Evolutionary conservation across 1,140 invertebrate species (phyloP).

Genomic region (Drosophila dunni): DNA sequence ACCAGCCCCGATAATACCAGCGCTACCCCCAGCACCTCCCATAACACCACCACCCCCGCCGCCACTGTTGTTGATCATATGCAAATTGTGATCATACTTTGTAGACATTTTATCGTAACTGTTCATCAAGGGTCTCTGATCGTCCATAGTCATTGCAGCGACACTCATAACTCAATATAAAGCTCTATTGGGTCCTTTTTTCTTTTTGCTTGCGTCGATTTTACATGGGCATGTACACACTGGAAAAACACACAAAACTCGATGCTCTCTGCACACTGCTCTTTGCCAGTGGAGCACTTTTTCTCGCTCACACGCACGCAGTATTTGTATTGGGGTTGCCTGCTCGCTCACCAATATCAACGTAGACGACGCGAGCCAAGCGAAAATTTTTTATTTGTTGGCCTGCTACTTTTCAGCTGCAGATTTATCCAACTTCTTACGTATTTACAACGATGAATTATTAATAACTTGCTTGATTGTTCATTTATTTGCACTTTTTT

Average conservation of each 20-base stretch:
- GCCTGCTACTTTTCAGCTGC: conserved; percentile 44
- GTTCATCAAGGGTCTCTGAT: conserved; percentile 84
- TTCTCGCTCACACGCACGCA: conserved; percentile 42
- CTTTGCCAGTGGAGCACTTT: conserved; percentile 50
- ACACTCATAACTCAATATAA: conserved; percentile 80
- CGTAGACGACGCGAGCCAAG: conserved; percentile 55
- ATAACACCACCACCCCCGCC: conserved; percentile 37
- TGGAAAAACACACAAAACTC: conserved; percentile 44
- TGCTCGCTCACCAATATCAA: conserved; percentile 50
- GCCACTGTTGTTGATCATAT: conserved; percentile 52
- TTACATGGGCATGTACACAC: conserved; percentile 51
- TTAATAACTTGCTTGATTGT: conserved; percentile 58
- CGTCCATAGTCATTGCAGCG: conserved; percentile 85
- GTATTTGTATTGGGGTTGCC: conserved; percentile 27
- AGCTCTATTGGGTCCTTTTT: conserved; percentile 49
- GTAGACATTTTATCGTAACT: conserved; percentile 83
- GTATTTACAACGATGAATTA: conserved; percentile 48
- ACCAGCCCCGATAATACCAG: conserved; percentile 27
- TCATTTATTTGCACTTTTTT: conserved; percentile 68
- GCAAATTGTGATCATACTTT: conserved; percentile 81
- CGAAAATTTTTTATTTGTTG: conserved; percentile 41
- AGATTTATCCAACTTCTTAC: conserved; percentile 56
- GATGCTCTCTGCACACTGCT: conserved; percentile 20
- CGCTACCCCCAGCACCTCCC: conserved; percentile 22
- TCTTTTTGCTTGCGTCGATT: conserved; percentile 39